Conservation (phyloP, 2,797 vertebrate species). For the Falco rusticolus region DNA sequence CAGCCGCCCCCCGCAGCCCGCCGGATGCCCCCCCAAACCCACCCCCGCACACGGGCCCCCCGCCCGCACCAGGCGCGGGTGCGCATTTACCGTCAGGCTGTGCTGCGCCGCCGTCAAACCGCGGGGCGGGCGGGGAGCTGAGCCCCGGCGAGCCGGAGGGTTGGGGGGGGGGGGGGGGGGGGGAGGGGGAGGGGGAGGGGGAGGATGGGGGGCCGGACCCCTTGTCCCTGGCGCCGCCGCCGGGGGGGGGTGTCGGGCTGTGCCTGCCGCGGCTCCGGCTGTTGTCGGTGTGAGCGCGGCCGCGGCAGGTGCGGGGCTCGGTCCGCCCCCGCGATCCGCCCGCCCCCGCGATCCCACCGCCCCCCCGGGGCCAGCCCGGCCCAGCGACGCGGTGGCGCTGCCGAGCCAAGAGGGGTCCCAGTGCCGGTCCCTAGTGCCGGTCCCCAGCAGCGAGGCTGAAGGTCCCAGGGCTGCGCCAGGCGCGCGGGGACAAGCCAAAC, state of each 20-base stretch:
- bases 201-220: accelerated
- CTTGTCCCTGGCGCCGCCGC: background rate
- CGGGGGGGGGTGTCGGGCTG: background rate
- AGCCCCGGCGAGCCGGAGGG: too few relatives aligned
- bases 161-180: too few relatives aligned
- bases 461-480: too few relatives aligned
- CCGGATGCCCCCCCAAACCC: background rate
- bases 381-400: too few relatives aligned
- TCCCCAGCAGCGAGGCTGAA: background rate
- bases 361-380: background rate
- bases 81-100: background rate
- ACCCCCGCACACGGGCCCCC: too few relatives aligned
- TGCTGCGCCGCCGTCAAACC: background rate
- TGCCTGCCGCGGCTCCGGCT: conserved; percentile 8
- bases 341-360: background rate
- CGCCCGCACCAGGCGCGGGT: background rate
- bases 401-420: background rate
- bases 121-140: background rate
- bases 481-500: too few relatives aligned
- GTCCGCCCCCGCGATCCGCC: background rate
- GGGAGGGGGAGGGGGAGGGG: background rate
- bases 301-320: conserved; percentile 3
- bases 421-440: background rate
- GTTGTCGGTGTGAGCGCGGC: background rate
- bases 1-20: too few relatives aligned